Evolutionary conservation across 2,797 vertebrate species (phyloP).

Genomic region (Peromyscus aztecus): DNA sequence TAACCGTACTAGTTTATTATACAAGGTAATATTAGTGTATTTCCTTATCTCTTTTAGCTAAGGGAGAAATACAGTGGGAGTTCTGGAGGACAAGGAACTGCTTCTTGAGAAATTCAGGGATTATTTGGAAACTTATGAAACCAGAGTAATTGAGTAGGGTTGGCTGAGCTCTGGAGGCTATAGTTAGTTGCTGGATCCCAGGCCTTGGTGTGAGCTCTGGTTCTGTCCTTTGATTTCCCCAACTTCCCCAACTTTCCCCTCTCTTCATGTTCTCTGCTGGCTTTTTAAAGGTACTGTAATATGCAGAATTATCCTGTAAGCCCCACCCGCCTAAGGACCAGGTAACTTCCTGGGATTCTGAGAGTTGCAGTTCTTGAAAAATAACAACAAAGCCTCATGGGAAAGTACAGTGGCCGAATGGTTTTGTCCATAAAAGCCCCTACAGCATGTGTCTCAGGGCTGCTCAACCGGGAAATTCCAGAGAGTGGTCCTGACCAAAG

Average conservation of each 20-base stretch:
- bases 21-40: not conserved
- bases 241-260: not conserved
- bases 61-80: constrained; percentile 50
- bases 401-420: not conserved
- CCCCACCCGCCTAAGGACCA: not conserved
- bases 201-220: not conserved
- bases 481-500: not conserved
- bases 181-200: not conserved
- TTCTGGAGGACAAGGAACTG: constrained; percentile 60
- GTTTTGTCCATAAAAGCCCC: not conserved
- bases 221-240: not conserved
- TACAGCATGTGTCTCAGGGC: not conserved
- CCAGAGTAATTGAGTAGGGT: not conserved
- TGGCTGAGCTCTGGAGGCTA: not conserved
- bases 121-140: constrained; percentile 41
- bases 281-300: not conserved
- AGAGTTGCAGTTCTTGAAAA: not conserved
- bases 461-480: not conserved
- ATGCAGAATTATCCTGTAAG: not conserved
- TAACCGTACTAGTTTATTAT: not conserved
- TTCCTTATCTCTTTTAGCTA: constrained; percentile 57
- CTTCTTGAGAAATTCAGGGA: constrained; percentile 38
- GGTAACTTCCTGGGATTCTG: not conserved
- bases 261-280: constrained; percentile 22
- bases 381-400: not conserved